A percentile compares a stretch with the other conserved stretches of the same genome.
phyloP scores from a whole-genome alignment of 2,113 vertebrate genomes.

The Syngnathoides biaculeatus region DNA sequence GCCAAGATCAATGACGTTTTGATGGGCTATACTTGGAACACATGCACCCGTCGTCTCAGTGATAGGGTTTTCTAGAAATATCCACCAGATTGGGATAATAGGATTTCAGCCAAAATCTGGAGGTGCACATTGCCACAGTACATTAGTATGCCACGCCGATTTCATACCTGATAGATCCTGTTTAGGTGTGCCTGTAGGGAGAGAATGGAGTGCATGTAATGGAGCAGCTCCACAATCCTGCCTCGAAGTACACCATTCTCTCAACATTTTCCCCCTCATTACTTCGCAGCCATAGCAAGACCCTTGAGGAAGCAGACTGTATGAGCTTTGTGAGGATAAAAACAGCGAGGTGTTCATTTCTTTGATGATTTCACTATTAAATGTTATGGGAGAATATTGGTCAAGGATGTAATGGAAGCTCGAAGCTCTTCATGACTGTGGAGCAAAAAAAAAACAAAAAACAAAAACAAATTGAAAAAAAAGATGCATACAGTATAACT shows the following conservation, averaged over 20 bases:
- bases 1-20: constrained; percentile 48
- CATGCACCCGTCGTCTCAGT: constrained; percentile 64
- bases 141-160: constrained; percentile 70
- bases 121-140: constrained; percentile 60
- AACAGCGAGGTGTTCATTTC: constrained; percentile 38
- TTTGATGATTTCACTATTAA: constrained; percentile 42
- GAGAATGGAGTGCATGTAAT: constrained; percentile 74
- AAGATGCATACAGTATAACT: constrained; percentile 21
- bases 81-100: constrained; percentile 41
- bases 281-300: constrained; percentile 39
- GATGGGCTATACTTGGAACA: constrained; percentile 41
- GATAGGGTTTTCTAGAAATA: constrained; percentile 61
- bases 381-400: constrained; percentile 23
- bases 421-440: not conserved
- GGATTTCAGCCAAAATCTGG: constrained; percentile 50
- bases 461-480: constrained; percentile 30
- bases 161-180: constrained; percentile 83
- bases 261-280: constrained; percentile 37
- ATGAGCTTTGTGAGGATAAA: constrained; percentile 42
- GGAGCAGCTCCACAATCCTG: constrained; percentile 51
- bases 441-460: too few species aligned
- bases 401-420: constrained; percentile 40
- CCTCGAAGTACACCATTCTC: constrained; percentile 41
- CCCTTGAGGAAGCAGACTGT: constrained; percentile 31
- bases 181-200: constrained; percentile 78